Evolutionary conservation across 2,797 vertebrate genomes (phyloP), one percentile per base, ranked within the genome.

Genomic region (Coregonus sp.): DNA sequence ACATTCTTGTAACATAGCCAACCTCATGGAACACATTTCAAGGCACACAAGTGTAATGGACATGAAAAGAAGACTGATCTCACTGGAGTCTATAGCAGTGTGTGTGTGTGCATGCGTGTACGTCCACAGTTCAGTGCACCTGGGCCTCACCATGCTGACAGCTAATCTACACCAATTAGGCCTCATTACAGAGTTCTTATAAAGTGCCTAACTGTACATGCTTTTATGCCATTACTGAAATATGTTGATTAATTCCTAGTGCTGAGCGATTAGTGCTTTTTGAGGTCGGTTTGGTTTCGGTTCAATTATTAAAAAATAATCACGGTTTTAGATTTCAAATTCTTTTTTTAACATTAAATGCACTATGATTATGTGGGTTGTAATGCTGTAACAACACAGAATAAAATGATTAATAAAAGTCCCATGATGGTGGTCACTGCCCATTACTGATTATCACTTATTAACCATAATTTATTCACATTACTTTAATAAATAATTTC

Each of bases 141-240:
- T 80, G 71, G 69, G 76, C 69, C 61, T 20, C 56, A 59, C 54
- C 7, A 2, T 47, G 40, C 40, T 47, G 50, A 77, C 79, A 88
- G 82, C 80, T 85, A 80, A 59, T 66, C 50, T 72, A 65, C 80
- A 68, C 81, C 84, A 86, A 90, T 90, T 79, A 88, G 72, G 70
- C 33, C 20, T 47, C 9, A 47, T 47, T 2, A 47, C 40, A 47
- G 40, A 47, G 40, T 47, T 80, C 81, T 88, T 88, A 87, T 68
- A 86, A 81, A 86, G 74, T 59, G 31, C 56, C 73, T 89, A 89
- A 92, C 87, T 85, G 82, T 65, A 77, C 77, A 84, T 87, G 86
- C 89, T 83, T 80, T 84, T 79, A 80, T 68, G 76, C 74, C 59
- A 81, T 91, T 85, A 91, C 75, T 47, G 9, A 47, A 47, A 47